Evolutionary conservation across 2,888 invertebrate genomes (phyloP).

Genomic region (Epinotia bilunana): DNA sequence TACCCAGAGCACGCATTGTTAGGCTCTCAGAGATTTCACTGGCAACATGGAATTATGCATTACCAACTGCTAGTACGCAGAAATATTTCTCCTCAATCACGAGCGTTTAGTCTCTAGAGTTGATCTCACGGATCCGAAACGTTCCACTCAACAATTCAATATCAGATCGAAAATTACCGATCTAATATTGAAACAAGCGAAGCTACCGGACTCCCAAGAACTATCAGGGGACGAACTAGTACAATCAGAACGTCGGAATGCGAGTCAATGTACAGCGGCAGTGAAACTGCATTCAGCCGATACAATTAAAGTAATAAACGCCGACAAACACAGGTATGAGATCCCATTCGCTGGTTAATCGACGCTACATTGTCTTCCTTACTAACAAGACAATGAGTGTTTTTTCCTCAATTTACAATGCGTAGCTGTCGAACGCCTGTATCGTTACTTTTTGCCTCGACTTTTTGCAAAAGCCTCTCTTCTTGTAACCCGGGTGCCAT

Average conservation of each 20-base stretch:
- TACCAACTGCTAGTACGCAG: conserved; percentile 63
- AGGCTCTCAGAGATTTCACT: conserved; percentile 72
- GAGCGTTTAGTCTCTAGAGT: neutral
- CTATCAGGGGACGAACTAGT: conserved; percentile 34
- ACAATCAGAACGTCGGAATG: conserved; percentile 61
- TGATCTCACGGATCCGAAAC: conserved; percentile 12
- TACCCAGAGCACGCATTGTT: conserved; percentile 62
- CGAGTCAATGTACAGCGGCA: conserved; percentile 67
- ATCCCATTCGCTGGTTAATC: conserved; percentile 78
- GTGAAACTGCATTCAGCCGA: conserved; percentile 77
- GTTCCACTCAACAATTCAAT: neutral
- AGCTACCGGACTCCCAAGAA: conserved; percentile 10
- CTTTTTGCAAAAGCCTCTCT: conserved; percentile 54
- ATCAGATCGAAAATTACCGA: too few relatives aligned
- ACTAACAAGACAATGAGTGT: conserved; percentile 72
- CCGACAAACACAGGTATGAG: conserved; percentile 68
- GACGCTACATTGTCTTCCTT: conserved; percentile 79
- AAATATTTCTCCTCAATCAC: conserved; percentile 24
- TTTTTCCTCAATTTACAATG: conserved; percentile 73
- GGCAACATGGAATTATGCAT: conserved; percentile 75
- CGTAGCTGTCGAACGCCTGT: conserved; percentile 68
- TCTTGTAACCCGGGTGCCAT: conserved; percentile 54
- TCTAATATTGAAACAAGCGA: conserved; percentile 13
- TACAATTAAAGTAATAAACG: conserved; percentile 80
- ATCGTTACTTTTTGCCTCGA: conserved; percentile 60